Percentiles rank a stretch among this genome's conserved stretches.
These are phyloP conservation scores for Zygogramma bicolorata DNA, from an alignment of 2,888 invertebrate species.

Conservation along the genomic window DNA sequence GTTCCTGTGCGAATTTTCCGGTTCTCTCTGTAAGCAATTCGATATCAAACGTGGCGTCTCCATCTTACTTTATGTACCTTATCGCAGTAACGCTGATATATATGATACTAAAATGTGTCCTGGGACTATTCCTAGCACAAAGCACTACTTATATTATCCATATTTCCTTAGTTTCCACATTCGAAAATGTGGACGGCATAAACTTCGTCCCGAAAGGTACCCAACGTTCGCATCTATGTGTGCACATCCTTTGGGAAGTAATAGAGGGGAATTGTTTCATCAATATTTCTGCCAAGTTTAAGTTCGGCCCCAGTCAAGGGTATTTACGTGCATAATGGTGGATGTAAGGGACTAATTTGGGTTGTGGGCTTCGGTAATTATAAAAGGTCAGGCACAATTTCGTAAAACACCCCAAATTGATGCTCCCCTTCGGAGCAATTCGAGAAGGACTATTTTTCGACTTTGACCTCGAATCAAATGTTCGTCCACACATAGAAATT, in stretches of 20 bases:
- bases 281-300: conserved; percentile 32
- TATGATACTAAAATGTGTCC: conserved; percentile 34
- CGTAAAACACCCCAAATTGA: too few species aligned
- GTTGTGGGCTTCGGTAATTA: background rate
- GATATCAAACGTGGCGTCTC: background rate
- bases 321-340: background rate
- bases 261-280: conserved; percentile 29
- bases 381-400: background rate
- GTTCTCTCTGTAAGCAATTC: background rate
- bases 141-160: conserved; percentile 38
- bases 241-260: conserved; percentile 28
- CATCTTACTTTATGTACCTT: conserved; percentile 24
- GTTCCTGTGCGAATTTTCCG: too few species aligned
- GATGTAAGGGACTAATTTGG: background rate
- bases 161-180: conserved; percentile 39
- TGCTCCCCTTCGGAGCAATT: too few species aligned
- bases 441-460: too few species aligned
- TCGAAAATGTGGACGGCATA: conserved; percentile 28
- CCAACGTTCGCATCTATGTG: conserved; percentile 8
- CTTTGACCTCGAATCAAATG: too few species aligned
- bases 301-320: conserved; percentile 7
- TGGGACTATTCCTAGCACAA: conserved; percentile 35
- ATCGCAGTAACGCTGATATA: conserved; percentile 32
- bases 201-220: conserved; percentile 18
- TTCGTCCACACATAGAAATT: too few species aligned